These are phyloP conservation scores for Lasioglossum albipes DNA, from an alignment of 1,140 invertebrate species.

Conservation along the genomic window DNA sequence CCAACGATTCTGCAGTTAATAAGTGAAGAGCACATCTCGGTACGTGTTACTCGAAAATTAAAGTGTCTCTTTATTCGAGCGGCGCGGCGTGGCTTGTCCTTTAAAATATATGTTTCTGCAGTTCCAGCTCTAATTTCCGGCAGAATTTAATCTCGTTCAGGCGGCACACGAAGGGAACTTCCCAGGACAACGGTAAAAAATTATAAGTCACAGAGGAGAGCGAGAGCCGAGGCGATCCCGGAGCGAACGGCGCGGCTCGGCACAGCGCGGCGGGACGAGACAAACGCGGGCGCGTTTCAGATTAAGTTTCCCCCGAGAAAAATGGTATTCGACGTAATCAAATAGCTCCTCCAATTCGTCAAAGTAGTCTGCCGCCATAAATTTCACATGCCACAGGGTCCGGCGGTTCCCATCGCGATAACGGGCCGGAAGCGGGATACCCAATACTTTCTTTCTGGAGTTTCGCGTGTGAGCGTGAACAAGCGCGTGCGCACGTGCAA, in stretches of 20 bases:
- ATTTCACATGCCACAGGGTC: constrained; percentile 32
- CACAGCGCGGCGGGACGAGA: not conserved
- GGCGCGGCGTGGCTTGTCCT: not conserved
- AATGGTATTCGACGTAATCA: constrained; percentile 12
- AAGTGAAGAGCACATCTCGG: not conserved
- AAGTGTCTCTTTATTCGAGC: not conserved
- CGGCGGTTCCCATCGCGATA: constrained; percentile 48
- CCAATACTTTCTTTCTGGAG: constrained; percentile 53
- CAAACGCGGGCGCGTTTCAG: not conserved
- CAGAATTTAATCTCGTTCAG: constrained; percentile 8
- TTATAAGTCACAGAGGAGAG: not conserved
- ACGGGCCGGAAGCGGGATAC: constrained; percentile 55
- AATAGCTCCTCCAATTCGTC: constrained; percentile 7
- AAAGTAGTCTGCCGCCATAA: constrained; percentile 10
- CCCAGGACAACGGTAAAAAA: not conserved
- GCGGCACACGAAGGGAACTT: not conserved
- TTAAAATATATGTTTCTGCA: not conserved
- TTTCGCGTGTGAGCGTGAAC: constrained; percentile 46
- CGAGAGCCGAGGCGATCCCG: too few species aligned
- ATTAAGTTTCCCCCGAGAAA: not conserved
- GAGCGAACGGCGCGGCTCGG: too few species aligned
- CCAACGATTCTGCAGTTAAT: not conserved
- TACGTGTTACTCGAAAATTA: not conserved
- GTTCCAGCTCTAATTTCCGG: constrained; percentile 8
- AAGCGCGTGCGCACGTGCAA: constrained; percentile 62